phyloP scores from a whole-genome alignment of 2,113 vertebrate genomes.

The Cebidichthys violaceus region DNA sequence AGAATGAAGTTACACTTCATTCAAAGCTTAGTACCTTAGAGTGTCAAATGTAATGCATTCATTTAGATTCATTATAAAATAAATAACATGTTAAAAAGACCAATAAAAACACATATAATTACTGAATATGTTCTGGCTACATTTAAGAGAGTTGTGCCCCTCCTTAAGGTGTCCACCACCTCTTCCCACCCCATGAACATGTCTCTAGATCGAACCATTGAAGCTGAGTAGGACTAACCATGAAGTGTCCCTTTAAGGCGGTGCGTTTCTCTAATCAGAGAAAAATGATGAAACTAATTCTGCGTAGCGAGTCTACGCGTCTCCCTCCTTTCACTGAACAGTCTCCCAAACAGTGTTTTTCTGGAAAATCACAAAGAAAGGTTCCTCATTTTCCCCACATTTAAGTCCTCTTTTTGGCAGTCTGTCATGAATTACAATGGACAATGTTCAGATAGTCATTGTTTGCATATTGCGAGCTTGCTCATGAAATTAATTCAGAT shows the following conservation, averaged over 20 bases:
- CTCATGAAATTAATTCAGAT: slow-evolving; percentile 34
- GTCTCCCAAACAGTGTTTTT: slow-evolving; percentile 1
- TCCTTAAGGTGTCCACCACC: too few species aligned
- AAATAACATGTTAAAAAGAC: background rate
- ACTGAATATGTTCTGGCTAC: background rate
- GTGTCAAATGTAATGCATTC: background rate
- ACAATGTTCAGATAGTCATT: slow-evolving; percentile 39
- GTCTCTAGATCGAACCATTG: too few species aligned
- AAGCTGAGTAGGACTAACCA: background rate
- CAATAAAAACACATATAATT: background rate
- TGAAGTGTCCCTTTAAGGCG: background rate
- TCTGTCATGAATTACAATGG: slow-evolving; percentile 13
- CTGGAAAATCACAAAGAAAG: slow-evolving; percentile 6
- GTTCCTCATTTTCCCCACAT: slow-evolving; percentile 14
- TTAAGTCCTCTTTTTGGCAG: slow-evolving; percentile 38
- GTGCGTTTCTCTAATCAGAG: background rate
- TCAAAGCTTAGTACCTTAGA: too few species aligned
- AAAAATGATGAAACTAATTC: background rate
- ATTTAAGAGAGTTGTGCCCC: too few species aligned
- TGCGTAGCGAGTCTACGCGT: background rate
- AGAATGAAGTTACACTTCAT: background rate
- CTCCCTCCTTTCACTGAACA: background rate
- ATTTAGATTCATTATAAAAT: background rate
- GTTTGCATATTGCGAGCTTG: slow-evolving; percentile 29
- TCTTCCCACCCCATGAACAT: too few species aligned